Evolutionary conservation across 2,888 invertebrate genomes (phyloP).

Genomic region (Brassicogethes aeneus): DNA sequence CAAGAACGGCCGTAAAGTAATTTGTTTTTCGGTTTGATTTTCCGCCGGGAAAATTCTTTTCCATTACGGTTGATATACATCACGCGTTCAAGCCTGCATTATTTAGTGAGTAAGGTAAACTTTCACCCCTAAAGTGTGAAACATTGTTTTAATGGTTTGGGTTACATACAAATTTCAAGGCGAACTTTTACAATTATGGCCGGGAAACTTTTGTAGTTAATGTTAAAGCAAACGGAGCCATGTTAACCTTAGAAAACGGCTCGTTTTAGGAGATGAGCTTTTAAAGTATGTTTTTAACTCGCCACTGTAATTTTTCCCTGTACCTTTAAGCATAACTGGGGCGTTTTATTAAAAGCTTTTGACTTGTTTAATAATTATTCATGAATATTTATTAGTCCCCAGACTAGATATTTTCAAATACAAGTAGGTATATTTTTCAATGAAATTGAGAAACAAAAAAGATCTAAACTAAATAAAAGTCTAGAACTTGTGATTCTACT

Average conservation of each 20-base stretch:
- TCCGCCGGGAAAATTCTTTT: slow-evolving; percentile 29
- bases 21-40: slow-evolving; percentile 29
- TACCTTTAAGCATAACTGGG: slow-evolving; percentile 1
- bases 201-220: slow-evolving; percentile 35
- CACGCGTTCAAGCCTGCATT: slow-evolving; percentile 33
- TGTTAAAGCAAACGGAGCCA: slow-evolving; percentile 28
- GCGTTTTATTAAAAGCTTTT: background rate
- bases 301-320: background rate
- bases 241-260: slow-evolving; percentile 27
- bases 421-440: too few species aligned
- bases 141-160: slow-evolving; percentile 33
- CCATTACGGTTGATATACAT: slow-evolving; percentile 35
- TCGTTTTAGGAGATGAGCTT: slow-evolving; percentile 23
- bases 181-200: slow-evolving; percentile 39
- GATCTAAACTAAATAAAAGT: too few species aligned
- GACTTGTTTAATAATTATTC: background rate
- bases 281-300: slow-evolving; percentile 17
- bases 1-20: slow-evolving; percentile 6
- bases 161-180: slow-evolving; percentile 34
- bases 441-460: too few species aligned
- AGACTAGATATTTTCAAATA: too few species aligned
- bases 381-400: too few species aligned
- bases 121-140: slow-evolving; percentile 36
- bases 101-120: slow-evolving; percentile 34
- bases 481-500: too few species aligned